These are phyloP conservation scores for Hirtodrosophila alboralis DNA, from an alignment of 2,888 invertebrate genomes.

Conservation along the genomic window DNA sequence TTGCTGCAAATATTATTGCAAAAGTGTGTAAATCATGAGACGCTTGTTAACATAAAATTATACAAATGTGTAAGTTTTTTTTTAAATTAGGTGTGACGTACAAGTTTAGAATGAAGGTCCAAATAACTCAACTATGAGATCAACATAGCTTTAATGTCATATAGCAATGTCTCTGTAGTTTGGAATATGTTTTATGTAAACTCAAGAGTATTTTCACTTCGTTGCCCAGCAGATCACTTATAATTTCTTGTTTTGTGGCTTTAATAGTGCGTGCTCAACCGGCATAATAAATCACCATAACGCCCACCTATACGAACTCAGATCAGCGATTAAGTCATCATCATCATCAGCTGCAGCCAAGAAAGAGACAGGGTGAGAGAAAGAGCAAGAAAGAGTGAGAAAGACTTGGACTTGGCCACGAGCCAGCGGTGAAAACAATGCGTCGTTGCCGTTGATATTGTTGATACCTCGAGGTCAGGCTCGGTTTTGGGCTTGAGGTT, in stretches of 20 bases:
- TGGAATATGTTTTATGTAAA: too few species aligned
- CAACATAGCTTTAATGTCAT: too few species aligned
- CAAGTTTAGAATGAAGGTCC: too few species aligned
- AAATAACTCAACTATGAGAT: too few species aligned
- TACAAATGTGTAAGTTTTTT: too few species aligned
- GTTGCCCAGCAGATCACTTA: constrained; percentile 7
- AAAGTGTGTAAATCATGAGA: too few species aligned
- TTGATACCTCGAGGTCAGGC: constrained; percentile 60
- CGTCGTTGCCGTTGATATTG: constrained; percentile 43
- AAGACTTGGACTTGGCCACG: constrained; percentile 36
- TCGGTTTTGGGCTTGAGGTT: constrained; percentile 15
- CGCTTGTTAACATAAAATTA: too few species aligned
- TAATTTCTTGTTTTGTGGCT: constrained; percentile 17
- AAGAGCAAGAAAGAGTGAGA: not conserved
- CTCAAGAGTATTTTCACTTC: constrained; percentile 23
- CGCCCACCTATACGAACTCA: constrained; percentile 60
- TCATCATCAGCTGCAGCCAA: constrained; percentile 49
- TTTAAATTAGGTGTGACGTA: too few species aligned
- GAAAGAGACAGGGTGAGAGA: not conserved
- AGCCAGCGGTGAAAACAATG: constrained; percentile 58
- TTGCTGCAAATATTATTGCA: too few species aligned
- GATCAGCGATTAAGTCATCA: constrained; percentile 74
- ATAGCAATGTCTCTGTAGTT: too few species aligned
- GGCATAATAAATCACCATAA: constrained; percentile 68
- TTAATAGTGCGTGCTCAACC: constrained; percentile 69